Conservation (phyloP, 2,113 vertebrate genomes). For the Galeopterus variegatus region DNA sequence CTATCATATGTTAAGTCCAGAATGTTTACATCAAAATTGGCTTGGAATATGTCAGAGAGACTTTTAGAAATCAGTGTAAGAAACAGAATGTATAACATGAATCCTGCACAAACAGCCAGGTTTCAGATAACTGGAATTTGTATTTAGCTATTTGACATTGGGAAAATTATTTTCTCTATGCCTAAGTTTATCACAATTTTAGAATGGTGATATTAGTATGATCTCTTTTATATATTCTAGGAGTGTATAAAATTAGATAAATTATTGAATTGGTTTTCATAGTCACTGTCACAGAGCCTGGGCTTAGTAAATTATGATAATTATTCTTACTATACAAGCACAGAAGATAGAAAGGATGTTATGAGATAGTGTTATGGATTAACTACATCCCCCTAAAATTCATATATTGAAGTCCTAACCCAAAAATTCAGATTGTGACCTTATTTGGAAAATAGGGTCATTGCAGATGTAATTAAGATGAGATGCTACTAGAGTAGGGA, state of each 20-base stretch:
- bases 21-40: not conserved
- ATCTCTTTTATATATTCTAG: not conserved
- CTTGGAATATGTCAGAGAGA: not conserved
- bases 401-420: not conserved
- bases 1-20: not conserved
- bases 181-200: not conserved
- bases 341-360: not conserved
- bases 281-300: not conserved
- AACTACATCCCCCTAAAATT: not conserved
- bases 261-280: not conserved
- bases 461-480: not conserved
- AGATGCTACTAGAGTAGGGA: not conserved
- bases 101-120: not conserved
- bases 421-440: not conserved
- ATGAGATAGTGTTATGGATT: not conserved
- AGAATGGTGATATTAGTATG: not conserved
- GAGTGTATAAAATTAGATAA: not conserved
- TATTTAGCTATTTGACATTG: not conserved
- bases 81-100: not conserved
- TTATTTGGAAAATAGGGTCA: not conserved
- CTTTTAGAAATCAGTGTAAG: not conserved
- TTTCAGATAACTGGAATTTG: not conserved
- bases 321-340: not conserved
- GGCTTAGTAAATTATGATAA: not conserved
- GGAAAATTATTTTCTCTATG: conserved; percentile 23